Evolutionary conservation across 2,797 vertebrate genomes (phyloP), one percentile per base, ranked within the genome.

Genomic region (Liasis olivaceus): DNA sequence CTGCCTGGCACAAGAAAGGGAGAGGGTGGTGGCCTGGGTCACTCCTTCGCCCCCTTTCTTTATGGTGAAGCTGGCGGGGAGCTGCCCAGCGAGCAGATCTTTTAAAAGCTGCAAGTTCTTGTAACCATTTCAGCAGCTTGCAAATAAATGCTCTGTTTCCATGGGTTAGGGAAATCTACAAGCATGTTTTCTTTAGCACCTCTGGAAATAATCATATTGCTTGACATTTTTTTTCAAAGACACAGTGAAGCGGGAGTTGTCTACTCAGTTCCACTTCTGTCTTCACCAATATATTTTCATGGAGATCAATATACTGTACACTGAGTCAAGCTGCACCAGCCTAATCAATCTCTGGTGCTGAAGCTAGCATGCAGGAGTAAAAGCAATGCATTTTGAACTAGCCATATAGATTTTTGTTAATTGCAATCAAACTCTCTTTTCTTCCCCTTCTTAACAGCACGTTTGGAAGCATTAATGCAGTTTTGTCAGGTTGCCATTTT

Each of bases 211-310:
- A 24, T 85, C 89, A 59, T 89, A 56, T 89, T 15, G 5, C 11
- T 13, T 92, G 51, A 42, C 60, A 0, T 72, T 0, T 24, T 20
- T 77, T 59, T 24, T 56, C 0, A 87, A 62, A 92, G 77, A 62
- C 20, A 89, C 88, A 91, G 12, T 89, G 60, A 92, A 20, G 87
- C 90, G 58, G 85, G 13, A 58, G 17, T 90, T 94, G 81, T 89
- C 87, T 91, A 88, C 90, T 95, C 89, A 63, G 51, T 91, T 95
- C 89, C 11, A 87, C 93, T 90, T 95, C 91, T 91, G 91, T 90
- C 51, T 95, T 91, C 13, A 92, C 51, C 88, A 42, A 84, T 66
- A 90, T 22, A 42, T 89, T 90, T 95, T 47, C 77, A 87, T 54
- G 11, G 66, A 94, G 51, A 94, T 88, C 47, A 91, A 94, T 94